A percentile compares a stretch with the other conserved stretches of the same genome.
Conservation (phyloP, 2,113 vertebrate species). For the Podiceps cristatus region DNA sequence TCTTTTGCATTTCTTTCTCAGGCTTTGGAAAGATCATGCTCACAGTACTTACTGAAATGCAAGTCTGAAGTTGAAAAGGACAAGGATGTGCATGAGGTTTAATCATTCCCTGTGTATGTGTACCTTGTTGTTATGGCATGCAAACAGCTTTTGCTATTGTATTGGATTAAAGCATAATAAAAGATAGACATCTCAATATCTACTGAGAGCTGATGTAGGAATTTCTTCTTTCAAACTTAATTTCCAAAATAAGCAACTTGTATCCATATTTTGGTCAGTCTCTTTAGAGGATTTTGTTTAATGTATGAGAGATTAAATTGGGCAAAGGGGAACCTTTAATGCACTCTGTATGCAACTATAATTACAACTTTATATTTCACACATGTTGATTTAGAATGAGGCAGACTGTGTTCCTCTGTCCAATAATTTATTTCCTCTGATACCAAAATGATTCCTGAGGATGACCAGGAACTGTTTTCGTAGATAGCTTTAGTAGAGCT, state of each 20-base stretch:
- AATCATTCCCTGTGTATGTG: background rate
- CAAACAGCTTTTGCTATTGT: background rate
- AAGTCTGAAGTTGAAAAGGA: background rate
- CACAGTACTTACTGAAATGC: background rate
- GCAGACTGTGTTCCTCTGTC: background rate
- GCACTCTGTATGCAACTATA: background rate
- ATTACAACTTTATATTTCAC: background rate
- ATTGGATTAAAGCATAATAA: background rate
- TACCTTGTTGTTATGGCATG: background rate
- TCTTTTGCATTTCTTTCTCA: background rate
- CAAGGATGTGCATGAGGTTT: background rate
- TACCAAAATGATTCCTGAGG: background rate
- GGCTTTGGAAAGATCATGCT: background rate
- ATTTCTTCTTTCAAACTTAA: background rate
- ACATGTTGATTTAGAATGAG: background rate
- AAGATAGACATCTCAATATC: background rate
- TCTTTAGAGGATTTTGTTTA: background rate
- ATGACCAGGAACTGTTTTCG: background rate
- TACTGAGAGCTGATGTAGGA: background rate
- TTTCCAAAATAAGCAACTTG: background rate
- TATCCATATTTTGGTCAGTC: background rate
- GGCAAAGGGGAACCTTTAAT: background rate
- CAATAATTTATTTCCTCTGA: background rate
- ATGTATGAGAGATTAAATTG: background rate
- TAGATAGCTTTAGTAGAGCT: background rate